Base-by-base conservation (phyloP, 2,888 invertebrate species). In the Microchrysa polita region DNA sequence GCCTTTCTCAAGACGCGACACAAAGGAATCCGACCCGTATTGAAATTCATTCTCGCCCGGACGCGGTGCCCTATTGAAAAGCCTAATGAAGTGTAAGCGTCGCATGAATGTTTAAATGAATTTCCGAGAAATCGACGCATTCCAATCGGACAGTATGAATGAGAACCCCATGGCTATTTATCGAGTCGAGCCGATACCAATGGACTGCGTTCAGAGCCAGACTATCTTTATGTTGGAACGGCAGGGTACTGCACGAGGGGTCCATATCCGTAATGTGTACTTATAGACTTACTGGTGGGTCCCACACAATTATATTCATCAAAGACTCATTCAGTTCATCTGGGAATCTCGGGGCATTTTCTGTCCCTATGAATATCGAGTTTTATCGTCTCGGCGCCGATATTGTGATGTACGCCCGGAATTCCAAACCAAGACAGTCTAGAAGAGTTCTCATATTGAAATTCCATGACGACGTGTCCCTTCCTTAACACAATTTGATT, bases 11-110 rank as follows among this genome's bases (percentile, higher is more conserved):
- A n/a, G 16, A 48, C 12, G 12, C 4, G 16, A 10, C 12, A 48
- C 16, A 48, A 48, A 4, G 23, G 4, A 20, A 5, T 23, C 61
- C 61, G 16, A 61, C 40, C 40, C 61, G 40, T 61, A 61, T 61
- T 34, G 27, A 34, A 34, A 34, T 34, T 34, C 27, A 2, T 34
- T 34, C n/a, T 61, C 23, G 22, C 12, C 27, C n/a, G 16, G 40
- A 40, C 59, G 61, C 7, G 61, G 61, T 34, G 61, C 40, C 27
- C 5, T 40, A 61, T 40, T 40, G 61, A 61, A 61, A 52, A 59
- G 40, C 40, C 61, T 61, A 61, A 61, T 40, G 40, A 61, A 61
- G 61, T 61, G 61, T 61, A 40, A 61, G 61, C 61, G 61, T 34
- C 16, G 40, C 40, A 40, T n/a, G n/a, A 61, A 34, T 40, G 16